phyloP scores from a whole-genome alignment of 2,797 vertebrate species.

The Pteronotus mesoamericanus region DNA sequence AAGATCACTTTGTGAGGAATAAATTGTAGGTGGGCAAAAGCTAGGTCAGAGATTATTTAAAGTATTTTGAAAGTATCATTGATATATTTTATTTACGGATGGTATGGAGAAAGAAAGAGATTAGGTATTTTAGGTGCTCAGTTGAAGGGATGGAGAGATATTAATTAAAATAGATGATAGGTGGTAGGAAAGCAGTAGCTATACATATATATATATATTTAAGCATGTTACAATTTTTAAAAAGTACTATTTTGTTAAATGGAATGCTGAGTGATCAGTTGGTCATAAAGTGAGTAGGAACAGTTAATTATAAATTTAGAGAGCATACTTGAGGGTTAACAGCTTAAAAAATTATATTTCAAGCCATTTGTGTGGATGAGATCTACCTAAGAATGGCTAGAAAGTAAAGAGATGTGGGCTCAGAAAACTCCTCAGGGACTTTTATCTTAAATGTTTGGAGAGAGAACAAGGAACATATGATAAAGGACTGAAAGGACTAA shows the following conservation, averaged over 20 bases:
- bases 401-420: background rate
- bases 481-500: background rate
- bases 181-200: background rate
- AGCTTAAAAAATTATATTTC: background rate
- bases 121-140: background rate
- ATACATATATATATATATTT: background rate
- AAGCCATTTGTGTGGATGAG: background rate
- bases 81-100: background rate
- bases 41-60: background rate
- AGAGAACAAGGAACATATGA: background rate
- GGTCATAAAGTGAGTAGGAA: background rate
- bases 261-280: background rate
- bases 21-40: background rate
- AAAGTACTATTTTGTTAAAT: too few relatives aligned
- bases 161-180: background rate
- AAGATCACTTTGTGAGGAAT: background rate
- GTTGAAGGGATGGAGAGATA: background rate
- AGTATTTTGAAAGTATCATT: background rate
- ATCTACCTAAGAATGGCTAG: background rate
- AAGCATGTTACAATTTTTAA: background rate
- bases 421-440: background rate
- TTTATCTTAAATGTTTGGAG: background rate
- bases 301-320: background rate
- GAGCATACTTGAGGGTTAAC: background rate
- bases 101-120: background rate